Evolutionary conservation across 2,113 vertebrate genomes (phyloP), one percentile per base, ranked within the genome.

Genomic region (Syrrhaptes paradoxus): DNA sequence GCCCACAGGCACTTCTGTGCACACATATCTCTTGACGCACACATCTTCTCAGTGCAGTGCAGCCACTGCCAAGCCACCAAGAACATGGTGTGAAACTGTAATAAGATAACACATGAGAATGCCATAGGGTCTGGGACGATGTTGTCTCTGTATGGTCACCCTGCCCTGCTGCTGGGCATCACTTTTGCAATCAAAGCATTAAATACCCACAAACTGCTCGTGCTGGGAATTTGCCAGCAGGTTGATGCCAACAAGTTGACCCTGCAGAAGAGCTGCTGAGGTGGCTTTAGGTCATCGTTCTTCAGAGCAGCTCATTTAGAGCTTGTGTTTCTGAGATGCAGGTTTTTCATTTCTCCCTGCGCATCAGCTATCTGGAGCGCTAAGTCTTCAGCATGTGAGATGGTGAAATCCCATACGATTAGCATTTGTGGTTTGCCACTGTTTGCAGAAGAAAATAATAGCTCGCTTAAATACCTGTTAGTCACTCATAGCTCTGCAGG

Each of bases 371-470:
- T 34, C 31, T 65, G n/a, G 17, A 73, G 75, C 13, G n/a, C 62
- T 34, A 22, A 61, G 75, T 15, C 59, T 80, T 62, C 8, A 1
- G 63, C 79, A 49, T 4, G 6, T 4, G 46, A 86, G 75, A 45
- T 70, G 90, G 93, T 73, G 68, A 92, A 92, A 92, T 76, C 36
- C 28, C 13, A 7, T 31, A 54, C 31, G 75, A 94, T 83, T 80
- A 80, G 67, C 76, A 48, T 48, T 93, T 90, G 91, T 79, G 93
- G 75, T 89, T 94, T 88, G 86, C 86, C 79, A 43, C 76, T 95
- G 43, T 76, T 86, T 86, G 76, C 86, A 86, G 86, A 41, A 70
- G 80, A 95, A 95, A 96, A 88, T 90, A 90, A 92, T 88, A 84
- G 65, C 73, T 66, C 49, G 45, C 25, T 95, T 86, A 92, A 96